Evolutionary conservation across 1,140 invertebrate species (phyloP), one percentile per base, ranked within the genome.

Genomic region (Drosophila equinoxialis): DNA sequence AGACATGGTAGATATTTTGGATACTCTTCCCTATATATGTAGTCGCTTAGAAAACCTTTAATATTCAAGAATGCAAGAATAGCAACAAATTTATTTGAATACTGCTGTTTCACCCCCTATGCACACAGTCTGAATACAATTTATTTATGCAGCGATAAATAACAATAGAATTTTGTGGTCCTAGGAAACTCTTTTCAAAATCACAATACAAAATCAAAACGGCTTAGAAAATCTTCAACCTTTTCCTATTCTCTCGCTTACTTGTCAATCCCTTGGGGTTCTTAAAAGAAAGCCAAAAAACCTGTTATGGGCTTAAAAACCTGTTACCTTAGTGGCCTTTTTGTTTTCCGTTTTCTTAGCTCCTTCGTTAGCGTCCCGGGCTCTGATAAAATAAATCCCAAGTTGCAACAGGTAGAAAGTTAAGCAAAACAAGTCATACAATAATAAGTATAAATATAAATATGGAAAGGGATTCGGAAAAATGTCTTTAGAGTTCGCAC

Each of bases 371-470:
- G 69, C 72, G 66, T 60, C 54, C 77, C 74, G 64, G 66, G 61
- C 66, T 61, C 54, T 37, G 74, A 68, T 70, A 65, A 71, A 83
- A 83, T 84, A 87, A 83, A 79, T 87, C 83, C 87, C 76, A 68
- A 76, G 83, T 87, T 87, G 69, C 82, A 83, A 83, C 83, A 87
- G 82, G 82, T 86, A 86, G 76, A 69, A 48, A 63, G 48, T 51
- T 48, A 48, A 85, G 73, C 69, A 71, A 69, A 68, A 77, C 74
- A 65, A 75, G 48, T 63, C 59, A 26, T 64, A 71, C 42, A 48
- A 35, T 61, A 55, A 66, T 75, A 76, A 64, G 66, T 76, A 65
- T 63, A 77, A 65, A 54, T 76, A 70, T 64, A 26, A 30, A 6
- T 6, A 30, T 33, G 33, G 33, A 14, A 59, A 17, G 30, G 14